These are phyloP conservation scores for Clavelina lepadiformis DNA, from an alignment of 23 tunicate species.

Conservation along the genomic window DNA sequence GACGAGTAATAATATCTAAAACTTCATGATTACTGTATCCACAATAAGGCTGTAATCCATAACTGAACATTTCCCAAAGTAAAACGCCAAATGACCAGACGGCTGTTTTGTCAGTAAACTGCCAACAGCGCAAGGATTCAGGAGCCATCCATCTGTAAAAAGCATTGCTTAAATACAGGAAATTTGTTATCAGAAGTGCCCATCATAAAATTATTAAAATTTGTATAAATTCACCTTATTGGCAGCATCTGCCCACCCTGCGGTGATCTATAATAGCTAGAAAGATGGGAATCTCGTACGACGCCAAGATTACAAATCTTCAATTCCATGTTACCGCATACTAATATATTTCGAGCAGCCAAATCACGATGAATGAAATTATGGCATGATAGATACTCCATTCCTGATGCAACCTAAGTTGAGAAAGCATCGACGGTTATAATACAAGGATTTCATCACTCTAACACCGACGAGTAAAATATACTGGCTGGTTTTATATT, in stretches of 20 bases:
- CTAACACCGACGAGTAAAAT: too few relatives aligned
- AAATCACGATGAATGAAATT: slow-evolving; percentile 88
- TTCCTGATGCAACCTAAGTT: slow-evolving; percentile 81
- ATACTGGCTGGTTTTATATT: too few relatives aligned
- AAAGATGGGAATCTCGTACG: slow-evolving; percentile 81
- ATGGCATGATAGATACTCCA: slow-evolving; percentile 68
- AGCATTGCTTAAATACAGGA: background rate
- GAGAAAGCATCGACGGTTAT: too few relatives aligned
- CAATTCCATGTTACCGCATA: slow-evolving; percentile 71
- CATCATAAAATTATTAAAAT: background rate
- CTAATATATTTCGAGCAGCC: slow-evolving; percentile 78
- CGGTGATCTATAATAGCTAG: slow-evolving; percentile 83
- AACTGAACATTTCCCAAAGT: slow-evolving; percentile 89
- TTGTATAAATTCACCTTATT: slow-evolving; percentile 39
- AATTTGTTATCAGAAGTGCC: background rate
- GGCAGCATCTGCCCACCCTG: slow-evolving; percentile 96
- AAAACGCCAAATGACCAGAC: slow-evolving; percentile 96
- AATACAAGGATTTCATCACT: too few relatives aligned
- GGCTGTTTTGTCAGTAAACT: slow-evolving; percentile 65
- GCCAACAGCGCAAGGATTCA: slow-evolving; percentile 62
- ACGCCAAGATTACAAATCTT: slow-evolving; percentile 82
- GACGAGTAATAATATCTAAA: slow-evolving; percentile 69
- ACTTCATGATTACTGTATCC: slow-evolving; percentile 97
- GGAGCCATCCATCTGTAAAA: slow-evolving; percentile 96
- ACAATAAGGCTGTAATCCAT: slow-evolving; percentile 92